phyloP scores from a whole-genome alignment of 2,113 vertebrate genomes.

The Guaruba guarouba region DNA sequence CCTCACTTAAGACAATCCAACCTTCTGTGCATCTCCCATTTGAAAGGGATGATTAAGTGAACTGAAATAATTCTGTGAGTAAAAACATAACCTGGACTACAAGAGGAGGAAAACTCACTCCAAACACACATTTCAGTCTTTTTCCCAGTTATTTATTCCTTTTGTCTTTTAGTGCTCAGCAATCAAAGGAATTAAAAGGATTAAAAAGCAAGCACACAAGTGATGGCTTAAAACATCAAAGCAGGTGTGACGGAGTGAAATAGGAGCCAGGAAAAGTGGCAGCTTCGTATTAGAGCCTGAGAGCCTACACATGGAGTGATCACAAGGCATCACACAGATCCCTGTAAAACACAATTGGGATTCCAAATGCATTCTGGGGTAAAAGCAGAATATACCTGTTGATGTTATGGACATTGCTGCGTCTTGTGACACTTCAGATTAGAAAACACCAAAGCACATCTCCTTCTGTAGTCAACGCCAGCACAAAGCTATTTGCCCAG shows the following conservation, averaged over 20 bases:
- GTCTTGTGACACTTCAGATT: not conserved
- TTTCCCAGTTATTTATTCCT: slow-evolving; percentile 30
- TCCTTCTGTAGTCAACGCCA: not conserved
- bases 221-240: slow-evolving; percentile 56
- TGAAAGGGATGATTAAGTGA: not conserved
- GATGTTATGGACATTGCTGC: not conserved
- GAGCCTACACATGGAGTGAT: not conserved
- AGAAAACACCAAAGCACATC: not conserved
- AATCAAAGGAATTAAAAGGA: slow-evolving; percentile 64
- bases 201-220: slow-evolving; percentile 48
- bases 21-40: not conserved
- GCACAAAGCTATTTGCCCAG: not conserved
- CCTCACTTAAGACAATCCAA: not conserved
- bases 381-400: not conserved
- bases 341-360: not conserved
- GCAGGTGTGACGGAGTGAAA: slow-evolving; percentile 18
- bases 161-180: slow-evolving; percentile 53
- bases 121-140: not conserved
- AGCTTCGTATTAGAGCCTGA: not conserved
- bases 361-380: not conserved
- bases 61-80: not conserved
- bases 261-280: not conserved
- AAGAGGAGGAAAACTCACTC: not conserved
- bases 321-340: not conserved
- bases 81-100: not conserved